These are phyloP conservation scores for Hemiprocne comata DNA, from an alignment of 2,113 vertebrate species.

Conservation along the genomic window DNA sequence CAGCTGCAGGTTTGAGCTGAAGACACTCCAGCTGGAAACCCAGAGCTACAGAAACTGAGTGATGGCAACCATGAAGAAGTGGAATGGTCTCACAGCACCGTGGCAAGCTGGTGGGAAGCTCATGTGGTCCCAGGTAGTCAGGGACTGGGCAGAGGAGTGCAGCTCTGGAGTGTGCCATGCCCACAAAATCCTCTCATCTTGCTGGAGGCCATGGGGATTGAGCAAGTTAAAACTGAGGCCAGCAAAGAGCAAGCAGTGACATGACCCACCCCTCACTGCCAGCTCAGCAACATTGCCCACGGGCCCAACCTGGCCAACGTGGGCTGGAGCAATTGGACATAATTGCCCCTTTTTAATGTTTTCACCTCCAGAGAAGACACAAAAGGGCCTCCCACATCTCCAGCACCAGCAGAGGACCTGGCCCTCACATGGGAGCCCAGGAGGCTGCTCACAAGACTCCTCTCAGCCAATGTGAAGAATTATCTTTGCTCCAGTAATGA, in stretches of 20 bases:
- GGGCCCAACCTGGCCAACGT: accelerated
- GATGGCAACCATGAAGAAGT: accelerated
- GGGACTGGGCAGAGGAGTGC: not conserved
- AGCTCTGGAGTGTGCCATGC: not conserved
- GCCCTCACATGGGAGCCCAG: not conserved
- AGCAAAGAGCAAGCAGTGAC: not conserved
- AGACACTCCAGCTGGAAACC: not conserved
- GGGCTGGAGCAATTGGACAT: not conserved
- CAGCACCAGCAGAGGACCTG: not conserved
- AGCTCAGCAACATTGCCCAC: not conserved
- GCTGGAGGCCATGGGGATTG: not conserved
- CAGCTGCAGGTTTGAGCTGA: not conserved
- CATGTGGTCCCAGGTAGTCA: accelerated
- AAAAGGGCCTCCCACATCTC: not conserved
- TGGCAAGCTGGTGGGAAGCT: accelerated
- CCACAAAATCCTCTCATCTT: not conserved
- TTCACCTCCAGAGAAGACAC: not conserved
- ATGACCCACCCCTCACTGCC: not conserved
- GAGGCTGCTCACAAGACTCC: not conserved
- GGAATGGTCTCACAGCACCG: accelerated
- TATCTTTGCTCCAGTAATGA: not conserved
- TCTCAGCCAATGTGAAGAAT: not conserved
- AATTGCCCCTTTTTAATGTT: not conserved
- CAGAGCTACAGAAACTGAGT: not conserved
- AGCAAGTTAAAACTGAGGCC: not conserved